phyloP scores from a whole-genome alignment of 92 coral and sea anemone genomes.

The Phenganax marumi region DNA sequence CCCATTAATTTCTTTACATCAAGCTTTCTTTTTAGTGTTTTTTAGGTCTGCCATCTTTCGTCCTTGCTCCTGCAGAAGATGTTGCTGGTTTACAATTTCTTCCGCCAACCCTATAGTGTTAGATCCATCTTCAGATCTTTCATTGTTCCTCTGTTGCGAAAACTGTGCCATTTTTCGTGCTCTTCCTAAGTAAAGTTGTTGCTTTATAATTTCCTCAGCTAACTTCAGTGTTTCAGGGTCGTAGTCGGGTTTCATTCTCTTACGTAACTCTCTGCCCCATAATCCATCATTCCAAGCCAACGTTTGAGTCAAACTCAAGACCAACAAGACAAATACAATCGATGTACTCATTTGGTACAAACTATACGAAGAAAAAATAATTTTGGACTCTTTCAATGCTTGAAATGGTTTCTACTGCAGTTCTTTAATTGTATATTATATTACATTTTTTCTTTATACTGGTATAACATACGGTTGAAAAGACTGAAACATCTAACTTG shows the following conservation, averaged over 20 bases:
- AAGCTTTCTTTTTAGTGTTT: no score
- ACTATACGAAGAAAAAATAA: background rate
- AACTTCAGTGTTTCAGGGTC: slow-evolving; percentile 17
- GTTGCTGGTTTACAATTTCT: background rate
- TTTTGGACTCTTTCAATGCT: background rate
- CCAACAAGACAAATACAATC: slow-evolving; percentile 1
- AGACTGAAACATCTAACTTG: no score
- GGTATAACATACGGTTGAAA: no score
- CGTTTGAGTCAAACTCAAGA: slow-evolving; percentile 6
- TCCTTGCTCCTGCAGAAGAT: no score
- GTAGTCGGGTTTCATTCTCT: slow-evolving; percentile 7
- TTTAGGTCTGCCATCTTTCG: no score
- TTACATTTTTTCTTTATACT: no score
- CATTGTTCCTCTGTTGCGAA: background rate
- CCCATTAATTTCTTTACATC: no score
- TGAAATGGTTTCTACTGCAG: background rate
- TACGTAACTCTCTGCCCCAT: slow-evolving; percentile 39
- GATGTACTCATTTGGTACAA: slow-evolving; percentile 5
- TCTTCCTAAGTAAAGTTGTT: slow-evolving; percentile 11
- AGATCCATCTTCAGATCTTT: background rate
- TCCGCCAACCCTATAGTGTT: background rate
- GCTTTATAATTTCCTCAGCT: slow-evolving; percentile 32
- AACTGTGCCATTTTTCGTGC: background rate
- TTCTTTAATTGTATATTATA: no score
- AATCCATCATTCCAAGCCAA: slow-evolving; percentile 31